Conservation (phyloP, 2,888 invertebrate species). For the Odontocolon sp. region DNA sequence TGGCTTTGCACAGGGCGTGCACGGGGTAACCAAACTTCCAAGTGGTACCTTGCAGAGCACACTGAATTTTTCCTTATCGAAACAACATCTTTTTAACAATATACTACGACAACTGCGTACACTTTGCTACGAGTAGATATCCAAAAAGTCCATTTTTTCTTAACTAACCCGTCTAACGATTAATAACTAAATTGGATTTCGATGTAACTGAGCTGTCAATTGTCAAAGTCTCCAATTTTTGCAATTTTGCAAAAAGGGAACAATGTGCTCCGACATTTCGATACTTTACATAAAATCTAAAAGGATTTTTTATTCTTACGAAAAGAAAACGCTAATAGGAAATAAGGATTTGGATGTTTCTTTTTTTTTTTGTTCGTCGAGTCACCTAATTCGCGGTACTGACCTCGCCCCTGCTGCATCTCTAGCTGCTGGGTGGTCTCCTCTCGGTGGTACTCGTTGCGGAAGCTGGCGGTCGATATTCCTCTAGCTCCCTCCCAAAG, state of each 20-base stretch:
- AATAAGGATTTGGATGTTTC: background rate
- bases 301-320: background rate
- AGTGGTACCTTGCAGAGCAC: too few species aligned
- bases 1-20: too few species aligned
- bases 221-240: too few species aligned
- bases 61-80: conserved; percentile 43
- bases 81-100: conserved; percentile 30
- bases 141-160: background rate
- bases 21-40: too few species aligned
- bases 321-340: too few species aligned
- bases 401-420: conserved; percentile 55
- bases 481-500: conserved; percentile 25
- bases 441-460: conserved; percentile 45
- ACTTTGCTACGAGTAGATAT: background rate
- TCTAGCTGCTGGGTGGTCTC: conserved; percentile 52
- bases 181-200: too few species aligned
- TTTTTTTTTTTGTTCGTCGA: conserved; percentile 48
- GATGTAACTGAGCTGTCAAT: too few species aligned
- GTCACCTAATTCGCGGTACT: conserved; percentile 60
- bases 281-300: background rate
- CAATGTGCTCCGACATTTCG: too few species aligned
- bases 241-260: too few species aligned
- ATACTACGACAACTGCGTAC: background rate
- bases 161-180: background rate
- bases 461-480: conserved; percentile 61